Evolutionary conservation across 1,140 invertebrate genomes (phyloP).

Genomic region (Polypedilum pembai): DNA sequence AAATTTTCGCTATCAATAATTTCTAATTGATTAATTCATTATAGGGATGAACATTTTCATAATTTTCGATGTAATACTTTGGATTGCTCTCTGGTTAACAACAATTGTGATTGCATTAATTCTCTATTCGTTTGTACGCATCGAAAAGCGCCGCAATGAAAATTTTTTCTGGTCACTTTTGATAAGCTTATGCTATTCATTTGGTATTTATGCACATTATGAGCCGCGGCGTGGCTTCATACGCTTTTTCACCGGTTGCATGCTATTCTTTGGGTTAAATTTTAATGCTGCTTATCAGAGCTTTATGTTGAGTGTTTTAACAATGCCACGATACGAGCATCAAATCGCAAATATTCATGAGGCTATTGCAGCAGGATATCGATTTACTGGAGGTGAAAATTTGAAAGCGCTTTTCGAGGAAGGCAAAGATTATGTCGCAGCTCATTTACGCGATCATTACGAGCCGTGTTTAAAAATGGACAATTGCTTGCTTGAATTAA

Average conservation of each 20-base stretch:
- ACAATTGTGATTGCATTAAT: neutral
- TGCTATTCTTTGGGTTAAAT: constrained; percentile 31
- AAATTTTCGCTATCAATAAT: neutral
- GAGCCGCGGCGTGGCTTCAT: neutral
- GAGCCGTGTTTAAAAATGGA: constrained; percentile 22
- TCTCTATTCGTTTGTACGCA: neutral
- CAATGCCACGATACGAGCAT: constrained; percentile 30
- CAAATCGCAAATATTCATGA: constrained; percentile 30
- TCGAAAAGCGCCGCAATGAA: neutral
- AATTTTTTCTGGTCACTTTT: constrained; percentile 27
- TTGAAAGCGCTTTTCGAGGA: neutral
- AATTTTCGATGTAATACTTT: constrained; percentile 6
- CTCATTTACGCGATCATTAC: neutral
- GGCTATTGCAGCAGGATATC: neutral
- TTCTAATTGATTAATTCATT: neutral
- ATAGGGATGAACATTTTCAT: constrained; percentile 29
- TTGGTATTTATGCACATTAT: constrained; percentile 25
- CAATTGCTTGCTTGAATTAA: constrained; percentile 18
- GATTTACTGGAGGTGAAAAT: constrained; percentile 28
- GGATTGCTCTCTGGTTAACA: neutral
- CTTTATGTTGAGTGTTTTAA: constrained; percentile 32
- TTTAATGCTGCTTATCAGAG: constrained; percentile 31
- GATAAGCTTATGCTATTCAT: neutral
- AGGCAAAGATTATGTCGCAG: constrained; percentile 10
- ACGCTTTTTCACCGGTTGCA: constrained; percentile 30